Evolutionary conservation across 2,797 vertebrate genomes (phyloP).

Genomic region (Sebastes melanostomus): DNA sequence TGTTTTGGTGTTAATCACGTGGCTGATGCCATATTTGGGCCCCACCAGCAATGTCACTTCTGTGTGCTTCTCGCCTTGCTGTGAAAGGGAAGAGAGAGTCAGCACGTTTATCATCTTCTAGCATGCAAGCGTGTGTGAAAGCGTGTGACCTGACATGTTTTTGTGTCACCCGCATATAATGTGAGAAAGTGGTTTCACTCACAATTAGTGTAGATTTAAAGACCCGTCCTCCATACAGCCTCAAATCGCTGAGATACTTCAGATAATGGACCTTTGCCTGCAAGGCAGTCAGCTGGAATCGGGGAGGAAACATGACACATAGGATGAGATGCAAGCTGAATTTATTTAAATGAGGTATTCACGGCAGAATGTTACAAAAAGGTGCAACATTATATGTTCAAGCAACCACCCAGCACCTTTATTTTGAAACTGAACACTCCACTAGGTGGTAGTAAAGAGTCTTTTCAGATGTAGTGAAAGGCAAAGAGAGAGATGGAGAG

Average conservation of each 20-base stretch:
- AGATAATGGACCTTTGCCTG: constrained; percentile 99
- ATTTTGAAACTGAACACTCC: constrained; percentile 31
- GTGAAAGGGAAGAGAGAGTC: constrained; percentile 50
- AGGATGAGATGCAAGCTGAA: background rate
- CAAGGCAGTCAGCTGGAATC: constrained; percentile 90
- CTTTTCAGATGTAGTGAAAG: constrained; percentile 5
- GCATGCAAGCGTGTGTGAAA: background rate
- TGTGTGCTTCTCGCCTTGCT: constrained; percentile 98
- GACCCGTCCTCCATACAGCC: constrained; percentile 95
- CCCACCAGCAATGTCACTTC: constrained; percentile 97
- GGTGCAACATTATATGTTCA: background rate
- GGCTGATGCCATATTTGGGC: constrained; percentile 97
- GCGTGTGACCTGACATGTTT: background rate
- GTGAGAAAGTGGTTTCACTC: constrained; percentile 64
- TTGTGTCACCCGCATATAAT: background rate
- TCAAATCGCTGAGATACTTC: constrained; percentile 96
- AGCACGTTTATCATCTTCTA: background rate
- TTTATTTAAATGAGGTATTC: background rate
- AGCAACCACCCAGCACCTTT: background rate
- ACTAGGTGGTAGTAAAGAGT: constrained; percentile 66
- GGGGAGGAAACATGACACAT: background rate
- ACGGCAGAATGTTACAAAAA: background rate
- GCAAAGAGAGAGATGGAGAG: background rate
- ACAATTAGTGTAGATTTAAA: constrained; percentile 96
- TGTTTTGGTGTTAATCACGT: constrained; percentile 99